phyloP scores from a whole-genome alignment of 2,797 vertebrate species.

The Megaceryle alcyon region DNA sequence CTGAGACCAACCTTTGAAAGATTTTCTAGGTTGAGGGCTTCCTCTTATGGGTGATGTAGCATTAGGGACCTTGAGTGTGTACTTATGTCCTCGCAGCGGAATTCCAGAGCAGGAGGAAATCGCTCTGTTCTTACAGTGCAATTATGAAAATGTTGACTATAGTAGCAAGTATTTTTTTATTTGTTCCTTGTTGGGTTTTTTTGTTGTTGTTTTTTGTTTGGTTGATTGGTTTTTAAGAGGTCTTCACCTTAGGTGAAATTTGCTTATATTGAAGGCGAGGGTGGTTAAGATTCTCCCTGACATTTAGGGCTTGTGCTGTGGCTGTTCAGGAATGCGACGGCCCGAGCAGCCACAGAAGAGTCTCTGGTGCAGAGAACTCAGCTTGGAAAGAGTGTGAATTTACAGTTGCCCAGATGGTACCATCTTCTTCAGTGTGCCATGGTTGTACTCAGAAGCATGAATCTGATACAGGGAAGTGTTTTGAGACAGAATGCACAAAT shows the following conservation, averaged over 20 bases:
- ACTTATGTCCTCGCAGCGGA: neutral
- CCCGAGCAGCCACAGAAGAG: neutral
- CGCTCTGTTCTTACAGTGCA: neutral
- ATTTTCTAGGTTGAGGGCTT: slow-evolving; percentile 10
- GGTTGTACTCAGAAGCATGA: fast-evolving
- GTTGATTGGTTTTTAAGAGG: too few species aligned
- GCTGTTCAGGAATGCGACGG: neutral
- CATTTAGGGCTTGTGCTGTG: neutral
- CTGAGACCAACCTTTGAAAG: neutral
- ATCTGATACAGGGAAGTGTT: neutral
- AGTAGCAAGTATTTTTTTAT: neutral
- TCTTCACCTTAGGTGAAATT: neutral
- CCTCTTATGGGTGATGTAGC: neutral
- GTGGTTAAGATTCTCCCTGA: neutral
- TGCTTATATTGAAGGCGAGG: neutral
- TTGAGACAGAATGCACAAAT: neutral
- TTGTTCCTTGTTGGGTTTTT: neutral
- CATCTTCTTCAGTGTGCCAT: neutral
- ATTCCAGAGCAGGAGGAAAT: neutral
- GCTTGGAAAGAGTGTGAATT: neutral
- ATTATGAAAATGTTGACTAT: neutral
- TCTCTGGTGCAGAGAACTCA: neutral
- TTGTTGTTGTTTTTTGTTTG: neutral
- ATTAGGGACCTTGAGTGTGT: neutral
- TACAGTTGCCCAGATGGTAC: neutral